phyloP scores from a whole-genome alignment of 2,113 vertebrate species.

The Chlorodrepanis virens region DNA sequence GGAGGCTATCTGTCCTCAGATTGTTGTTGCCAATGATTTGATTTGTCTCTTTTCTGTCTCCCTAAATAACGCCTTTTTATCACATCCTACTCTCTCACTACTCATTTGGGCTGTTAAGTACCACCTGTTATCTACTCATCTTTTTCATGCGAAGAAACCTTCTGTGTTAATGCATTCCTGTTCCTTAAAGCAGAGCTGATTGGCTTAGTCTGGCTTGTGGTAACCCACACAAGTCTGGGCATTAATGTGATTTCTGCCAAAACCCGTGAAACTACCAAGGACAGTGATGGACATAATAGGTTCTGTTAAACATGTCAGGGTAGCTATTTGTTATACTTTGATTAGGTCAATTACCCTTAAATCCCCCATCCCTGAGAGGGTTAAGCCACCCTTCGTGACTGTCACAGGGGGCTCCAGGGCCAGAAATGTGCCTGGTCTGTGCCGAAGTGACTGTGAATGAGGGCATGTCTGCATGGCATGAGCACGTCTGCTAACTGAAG shows the following conservation, averaged over 20 bases:
- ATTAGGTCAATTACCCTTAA: not conserved
- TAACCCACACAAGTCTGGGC: not conserved
- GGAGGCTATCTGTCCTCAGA: not conserved
- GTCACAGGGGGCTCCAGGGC: not conserved
- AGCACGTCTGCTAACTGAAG: not conserved
- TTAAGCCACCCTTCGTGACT: not conserved
- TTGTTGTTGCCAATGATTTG: not conserved
- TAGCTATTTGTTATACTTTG: not conserved
- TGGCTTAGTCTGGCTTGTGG: not conserved
- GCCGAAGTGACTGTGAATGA: accelerated
- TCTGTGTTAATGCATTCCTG: not conserved
- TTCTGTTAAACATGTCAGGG: not conserved
- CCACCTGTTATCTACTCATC: not conserved
- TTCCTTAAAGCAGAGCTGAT: not conserved
- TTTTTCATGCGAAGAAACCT: not conserved
- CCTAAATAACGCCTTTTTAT: conserved; percentile 16
- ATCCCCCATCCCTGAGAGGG: not conserved
- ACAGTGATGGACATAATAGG: accelerated
- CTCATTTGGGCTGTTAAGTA: not conserved
- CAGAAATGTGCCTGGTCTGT: not conserved
- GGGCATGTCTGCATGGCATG: not conserved
- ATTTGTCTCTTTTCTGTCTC: not conserved
- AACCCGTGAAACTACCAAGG: not conserved
- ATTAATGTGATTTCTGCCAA: not conserved
- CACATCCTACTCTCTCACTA: conserved; percentile 7